phyloP scores from a whole-genome alignment of 2,888 invertebrate species.

The Synergus umbraculus region DNA sequence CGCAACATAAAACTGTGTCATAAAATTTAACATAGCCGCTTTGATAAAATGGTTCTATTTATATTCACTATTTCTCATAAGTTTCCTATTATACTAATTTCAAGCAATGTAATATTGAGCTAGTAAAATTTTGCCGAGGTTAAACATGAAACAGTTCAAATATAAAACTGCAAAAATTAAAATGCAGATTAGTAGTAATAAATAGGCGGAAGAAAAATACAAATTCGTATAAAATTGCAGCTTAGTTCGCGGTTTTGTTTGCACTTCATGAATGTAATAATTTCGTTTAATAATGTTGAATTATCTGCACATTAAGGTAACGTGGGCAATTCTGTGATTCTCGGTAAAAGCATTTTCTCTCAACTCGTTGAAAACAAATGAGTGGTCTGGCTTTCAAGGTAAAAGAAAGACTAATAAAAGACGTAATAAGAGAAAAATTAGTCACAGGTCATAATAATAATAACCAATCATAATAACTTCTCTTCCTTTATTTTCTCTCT shows the following conservation, averaged over 20 bases:
- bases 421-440: neutral
- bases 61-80: neutral
- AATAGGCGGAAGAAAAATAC: neutral
- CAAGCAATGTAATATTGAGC: neutral
- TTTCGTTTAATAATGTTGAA: neutral
- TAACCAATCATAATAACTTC: slow-evolving; percentile 13
- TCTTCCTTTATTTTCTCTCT: neutral
- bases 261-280: neutral
- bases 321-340: neutral
- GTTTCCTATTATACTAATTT: neutral
- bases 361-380: neutral
- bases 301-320: neutral
- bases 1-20: neutral
- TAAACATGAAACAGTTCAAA: neutral
- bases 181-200: neutral
- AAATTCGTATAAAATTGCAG: neutral
- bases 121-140: neutral
- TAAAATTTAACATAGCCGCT: neutral
- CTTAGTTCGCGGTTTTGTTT: neutral
- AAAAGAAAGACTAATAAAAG: neutral
- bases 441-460: slow-evolving; percentile 8
- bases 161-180: neutral
- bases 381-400: neutral
- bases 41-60: neutral
- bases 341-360: neutral